These are phyloP conservation scores for Nyctibius grandis DNA, from an alignment of 2,797 vertebrate species.

Conservation along the genomic window DNA sequence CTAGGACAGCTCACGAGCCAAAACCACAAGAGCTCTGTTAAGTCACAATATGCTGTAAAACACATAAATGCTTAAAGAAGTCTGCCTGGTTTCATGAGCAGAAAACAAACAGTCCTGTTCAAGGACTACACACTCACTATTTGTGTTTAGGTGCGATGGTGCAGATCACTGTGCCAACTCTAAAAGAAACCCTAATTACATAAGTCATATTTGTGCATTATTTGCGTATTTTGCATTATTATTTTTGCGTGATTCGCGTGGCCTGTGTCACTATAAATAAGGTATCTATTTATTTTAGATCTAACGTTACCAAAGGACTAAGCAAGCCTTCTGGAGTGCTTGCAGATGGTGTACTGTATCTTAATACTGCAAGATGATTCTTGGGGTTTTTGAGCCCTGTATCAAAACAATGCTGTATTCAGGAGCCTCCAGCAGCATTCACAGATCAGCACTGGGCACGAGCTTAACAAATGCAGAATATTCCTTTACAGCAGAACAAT, in stretches of 20 bases:
- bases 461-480: conserved; percentile 11
- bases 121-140: accelerated
- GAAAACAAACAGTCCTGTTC: neutral
- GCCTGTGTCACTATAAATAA: neutral
- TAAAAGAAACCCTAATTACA: neutral
- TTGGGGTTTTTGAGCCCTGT: neutral
- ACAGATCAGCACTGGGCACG: neutral
- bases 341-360: neutral
- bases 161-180: neutral
- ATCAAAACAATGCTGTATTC: conserved; percentile 37
- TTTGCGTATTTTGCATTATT: neutral
- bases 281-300: neutral
- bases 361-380: neutral
- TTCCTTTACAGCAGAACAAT: conserved; percentile 41
- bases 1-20: neutral
- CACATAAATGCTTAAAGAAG: neutral
- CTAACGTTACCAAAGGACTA: accelerated
- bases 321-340: neutral
- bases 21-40: neutral
- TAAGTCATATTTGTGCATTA: neutral
- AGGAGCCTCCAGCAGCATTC: neutral
- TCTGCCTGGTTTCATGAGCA: neutral
- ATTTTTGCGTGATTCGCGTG: neutral
- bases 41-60: neutral
- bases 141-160: neutral